Conservation (phyloP, 2,113 vertebrate genomes). For the Lophotis ruficrista region DNA sequence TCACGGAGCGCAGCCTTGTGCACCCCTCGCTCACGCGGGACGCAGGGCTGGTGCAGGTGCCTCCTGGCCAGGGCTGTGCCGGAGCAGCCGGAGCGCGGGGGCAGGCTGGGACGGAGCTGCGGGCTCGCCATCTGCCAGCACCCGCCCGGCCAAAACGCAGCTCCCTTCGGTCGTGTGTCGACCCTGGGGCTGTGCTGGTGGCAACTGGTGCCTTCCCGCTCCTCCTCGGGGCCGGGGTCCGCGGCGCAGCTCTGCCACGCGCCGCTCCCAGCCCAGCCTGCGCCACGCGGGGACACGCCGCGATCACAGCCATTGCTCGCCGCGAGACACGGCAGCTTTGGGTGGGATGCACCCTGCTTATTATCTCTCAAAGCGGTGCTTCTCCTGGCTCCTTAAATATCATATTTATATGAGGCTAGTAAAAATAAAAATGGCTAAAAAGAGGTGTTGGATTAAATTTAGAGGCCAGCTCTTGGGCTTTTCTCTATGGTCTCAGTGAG, state of each 20-base stretch:
- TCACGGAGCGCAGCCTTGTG: fast-evolving
- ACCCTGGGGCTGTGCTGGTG: neutral
- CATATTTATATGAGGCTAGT: neutral
- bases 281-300: fast-evolving
- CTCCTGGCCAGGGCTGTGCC: neutral
- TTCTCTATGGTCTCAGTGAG: neutral
- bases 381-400: neutral
- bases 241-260: neutral
- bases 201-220: neutral
- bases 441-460: neutral
- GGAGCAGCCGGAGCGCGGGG: neutral
- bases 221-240: neutral
- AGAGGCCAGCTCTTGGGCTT: neutral
- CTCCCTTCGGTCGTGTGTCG: fast-evolving
- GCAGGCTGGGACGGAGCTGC: neutral
- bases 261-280: neutral
- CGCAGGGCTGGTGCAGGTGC: no score
- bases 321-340: neutral
- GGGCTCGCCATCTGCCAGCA: neutral
- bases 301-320: neutral
- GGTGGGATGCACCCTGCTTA: neutral
- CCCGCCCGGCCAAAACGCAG: neutral
- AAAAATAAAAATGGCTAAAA: neutral
- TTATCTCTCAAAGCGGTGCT: neutral
- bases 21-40: fast-evolving